A percentile compares a stretch with the other conserved stretches of the same genome.
phyloP scores from a whole-genome alignment of 2,797 vertebrate species.

The Natrix natrix region DNA sequence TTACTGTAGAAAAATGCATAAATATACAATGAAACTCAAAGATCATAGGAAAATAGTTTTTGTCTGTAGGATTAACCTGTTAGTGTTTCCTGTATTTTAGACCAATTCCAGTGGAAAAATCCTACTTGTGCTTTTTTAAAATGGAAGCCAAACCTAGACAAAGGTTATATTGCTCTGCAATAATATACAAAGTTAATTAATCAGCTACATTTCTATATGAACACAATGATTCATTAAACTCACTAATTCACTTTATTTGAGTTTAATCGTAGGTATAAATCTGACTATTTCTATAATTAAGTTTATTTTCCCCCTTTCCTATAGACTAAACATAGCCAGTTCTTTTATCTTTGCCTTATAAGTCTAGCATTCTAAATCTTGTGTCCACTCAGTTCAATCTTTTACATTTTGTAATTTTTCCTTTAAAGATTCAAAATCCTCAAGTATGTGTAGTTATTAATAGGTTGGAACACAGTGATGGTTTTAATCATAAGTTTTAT shows the following conservation, averaged over 20 bases:
- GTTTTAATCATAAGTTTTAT: not conserved
- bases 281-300: constrained; percentile 12
- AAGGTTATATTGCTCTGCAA: not conserved
- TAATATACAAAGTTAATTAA: not conserved
- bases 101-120: not conserved
- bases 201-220: not conserved
- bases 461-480: not conserved
- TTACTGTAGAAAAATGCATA: not conserved
- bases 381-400: not conserved
- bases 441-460: not conserved
- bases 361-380: constrained; percentile 20
- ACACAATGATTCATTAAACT: not conserved
- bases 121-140: not conserved
- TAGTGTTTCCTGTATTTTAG: not conserved
- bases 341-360: constrained; percentile 34
- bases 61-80: not conserved
- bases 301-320: not conserved
- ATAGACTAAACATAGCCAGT: constrained; percentile 16
- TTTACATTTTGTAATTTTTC: not conserved
- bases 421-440: not conserved
- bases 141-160: not conserved
- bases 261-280: not conserved
- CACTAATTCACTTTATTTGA: constrained; percentile 15
- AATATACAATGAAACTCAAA: not conserved
- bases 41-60: not conserved